Base-by-base conservation (phyloP, 2,888 invertebrate genomes). In the Chymomyza caudatula region DNA sequence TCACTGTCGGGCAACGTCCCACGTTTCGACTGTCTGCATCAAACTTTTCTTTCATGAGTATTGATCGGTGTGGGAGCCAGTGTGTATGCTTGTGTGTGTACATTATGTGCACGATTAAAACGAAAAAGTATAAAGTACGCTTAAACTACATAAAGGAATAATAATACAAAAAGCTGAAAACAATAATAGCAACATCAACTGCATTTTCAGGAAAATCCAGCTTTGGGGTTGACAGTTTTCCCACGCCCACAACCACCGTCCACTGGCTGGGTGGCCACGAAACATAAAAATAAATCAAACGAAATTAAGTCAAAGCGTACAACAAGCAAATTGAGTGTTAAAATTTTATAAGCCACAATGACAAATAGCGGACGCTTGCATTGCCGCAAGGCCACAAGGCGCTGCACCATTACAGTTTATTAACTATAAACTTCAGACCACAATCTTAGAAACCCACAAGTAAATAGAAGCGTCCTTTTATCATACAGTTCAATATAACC, bases 401-500 rank as follows among this genome's bases (percentile, higher is more conserved):
- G 11, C 29, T 37, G 2, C 11, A 37, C 29, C 29, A 37, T 37
- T 11, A 71, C 65, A 77, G 63, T 77, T 79, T 73, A 83, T 75
- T 79, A 66, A 75, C 75, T 67, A 77, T 75, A 75, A 75, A 83
- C 64, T 80, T 80, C 56, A 57, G 76, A 63, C n/a, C 53, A n/a
- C 17, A 17, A 20, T 15, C 15, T 47, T 15, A 47, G 13, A 5
- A 17, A 47, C 15, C 17, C 44, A 8, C 17, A 17, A 17, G 15
- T 47, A 17, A 47, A 47, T 37, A 37, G 11, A 37, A 37, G 29
- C 29, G 8, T 37, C 11, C 29, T 37, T 37, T 11, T 37, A 8
- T 37, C n/a, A n/a, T n/a, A n/a, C n/a, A n/a, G n/a, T n/a, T n/a
- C n/a, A n/a, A n/a, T n/a, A n/a, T n/a, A n/a, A n/a, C n/a, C n/a